A percentile compares a stretch with the other conserved stretches of the same genome.
These are phyloP conservation scores for Porites lobata DNA, from an alignment of 92 coral and sea anemone genomes.

Conservation along the genomic window DNA sequence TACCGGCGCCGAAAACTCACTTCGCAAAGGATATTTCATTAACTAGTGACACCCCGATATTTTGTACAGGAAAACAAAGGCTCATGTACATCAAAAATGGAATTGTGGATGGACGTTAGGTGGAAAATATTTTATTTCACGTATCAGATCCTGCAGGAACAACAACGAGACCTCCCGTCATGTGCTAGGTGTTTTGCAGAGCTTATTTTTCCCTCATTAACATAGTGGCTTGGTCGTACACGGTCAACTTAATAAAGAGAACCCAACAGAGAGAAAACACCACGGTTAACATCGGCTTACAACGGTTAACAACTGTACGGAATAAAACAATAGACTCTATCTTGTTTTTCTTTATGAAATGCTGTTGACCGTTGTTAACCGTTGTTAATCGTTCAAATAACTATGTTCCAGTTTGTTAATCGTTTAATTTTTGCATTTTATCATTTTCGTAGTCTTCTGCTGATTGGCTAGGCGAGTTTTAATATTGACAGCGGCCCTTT, in stretches of 20 bases:
- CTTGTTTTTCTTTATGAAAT: too few relatives aligned
- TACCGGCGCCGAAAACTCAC: background rate
- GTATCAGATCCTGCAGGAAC: background rate
- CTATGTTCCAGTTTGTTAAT: background rate
- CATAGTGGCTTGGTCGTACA: background rate
- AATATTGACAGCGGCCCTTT: too few relatives aligned
- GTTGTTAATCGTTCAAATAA: background rate
- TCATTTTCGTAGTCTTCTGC: too few relatives aligned
- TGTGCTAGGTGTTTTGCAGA: slow-evolving; percentile 3
- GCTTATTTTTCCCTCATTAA: background rate
- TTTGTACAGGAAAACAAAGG: background rate
- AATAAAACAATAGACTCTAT: background rate
- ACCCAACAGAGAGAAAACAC: background rate
- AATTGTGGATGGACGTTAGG: background rate
- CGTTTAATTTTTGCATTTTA: background rate
- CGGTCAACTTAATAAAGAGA: background rate
- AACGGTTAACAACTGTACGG: background rate
- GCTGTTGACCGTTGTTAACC: background rate
- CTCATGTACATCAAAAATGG: slow-evolving; percentile 2
- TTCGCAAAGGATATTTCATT: background rate
- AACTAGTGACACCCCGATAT: background rate
- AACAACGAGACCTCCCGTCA: background rate
- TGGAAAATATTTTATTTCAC: background rate
- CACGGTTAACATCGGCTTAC: background rate
- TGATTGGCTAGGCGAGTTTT: too few relatives aligned